These are phyloP conservation scores for Borostomias antarcticus DNA, from an alignment of 2,797 vertebrate genomes.

Conservation along the genomic window DNA sequence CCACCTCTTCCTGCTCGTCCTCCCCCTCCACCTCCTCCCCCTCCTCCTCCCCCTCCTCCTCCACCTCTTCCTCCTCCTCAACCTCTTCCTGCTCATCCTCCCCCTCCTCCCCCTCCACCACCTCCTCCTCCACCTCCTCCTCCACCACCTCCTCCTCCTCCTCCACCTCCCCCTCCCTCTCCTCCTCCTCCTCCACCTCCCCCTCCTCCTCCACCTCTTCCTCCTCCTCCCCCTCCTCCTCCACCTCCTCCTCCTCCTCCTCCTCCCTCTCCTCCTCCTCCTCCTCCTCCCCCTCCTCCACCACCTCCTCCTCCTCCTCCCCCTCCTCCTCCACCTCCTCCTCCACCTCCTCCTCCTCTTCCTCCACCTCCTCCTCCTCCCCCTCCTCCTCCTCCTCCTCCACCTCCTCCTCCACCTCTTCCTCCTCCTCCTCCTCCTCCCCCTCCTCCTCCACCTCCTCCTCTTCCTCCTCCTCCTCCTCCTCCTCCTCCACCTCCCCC, in stretches of 20 bases:
- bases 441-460: constrained; percentile 16
- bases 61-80: no score
- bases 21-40: constrained; percentile 7
- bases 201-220: not conserved
- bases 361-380: constrained; percentile 15
- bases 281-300: not conserved
- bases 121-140: no score
- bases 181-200: constrained; percentile 8
- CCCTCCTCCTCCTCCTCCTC: not conserved
- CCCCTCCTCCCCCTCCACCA: not conserved
- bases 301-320: no score
- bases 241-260: no score
- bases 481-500: no score
- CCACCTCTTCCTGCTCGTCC: not conserved
- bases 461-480: not conserved
- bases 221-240: no score
- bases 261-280: constrained; percentile 16
- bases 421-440: no score
- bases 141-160: no score
- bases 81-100: constrained; percentile 1
- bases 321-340: no score
- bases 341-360: no score
- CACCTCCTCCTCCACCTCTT: no score
- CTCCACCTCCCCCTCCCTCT: not conserved
- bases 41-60: no score